Percentiles rank a stretch among this genome's conserved stretches.
Conservation (phyloP, 2,113 vertebrate genomes). For the Bombycilla garrulus region DNA sequence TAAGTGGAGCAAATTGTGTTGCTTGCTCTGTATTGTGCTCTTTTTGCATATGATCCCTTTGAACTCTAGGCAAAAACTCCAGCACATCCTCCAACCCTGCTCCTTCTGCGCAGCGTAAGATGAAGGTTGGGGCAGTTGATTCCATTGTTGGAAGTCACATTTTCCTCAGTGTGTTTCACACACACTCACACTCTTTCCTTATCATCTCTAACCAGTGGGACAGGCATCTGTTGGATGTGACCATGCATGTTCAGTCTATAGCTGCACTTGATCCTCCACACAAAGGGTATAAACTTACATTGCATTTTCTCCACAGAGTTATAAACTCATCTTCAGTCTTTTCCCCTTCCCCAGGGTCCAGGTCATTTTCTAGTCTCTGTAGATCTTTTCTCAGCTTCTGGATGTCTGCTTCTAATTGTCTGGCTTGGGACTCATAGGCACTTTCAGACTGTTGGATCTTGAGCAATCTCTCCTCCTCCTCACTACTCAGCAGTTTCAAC, state of each 20-base stretch:
- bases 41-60: neutral
- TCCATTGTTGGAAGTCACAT: neutral
- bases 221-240: neutral
- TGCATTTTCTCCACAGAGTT: constrained; percentile 81
- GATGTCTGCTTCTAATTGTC: constrained; percentile 76
- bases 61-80: neutral
- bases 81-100: neutral
- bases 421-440: constrained; percentile 71
- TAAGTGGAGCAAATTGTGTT: neutral
- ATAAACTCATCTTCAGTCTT: constrained; percentile 81
- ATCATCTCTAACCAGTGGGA: neutral
- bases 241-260: neutral
- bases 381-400: constrained; percentile 71
- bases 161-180: neutral
- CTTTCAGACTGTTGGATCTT: constrained; percentile 70
- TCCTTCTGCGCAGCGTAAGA: neutral
- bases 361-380: constrained; percentile 72
- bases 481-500: constrained; percentile 69
- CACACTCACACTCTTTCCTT: neutral
- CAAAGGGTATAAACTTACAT: constrained; percentile 63
- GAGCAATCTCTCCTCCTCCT: constrained; percentile 74
- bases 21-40: neutral
- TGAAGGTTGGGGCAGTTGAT: neutral
- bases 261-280: neutral
- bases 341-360: constrained; percentile 53